Evolutionary conservation across 2,888 invertebrate species (phyloP), one percentile per base, ranked within the genome.

Genomic region (Entomobrya proxima): DNA sequence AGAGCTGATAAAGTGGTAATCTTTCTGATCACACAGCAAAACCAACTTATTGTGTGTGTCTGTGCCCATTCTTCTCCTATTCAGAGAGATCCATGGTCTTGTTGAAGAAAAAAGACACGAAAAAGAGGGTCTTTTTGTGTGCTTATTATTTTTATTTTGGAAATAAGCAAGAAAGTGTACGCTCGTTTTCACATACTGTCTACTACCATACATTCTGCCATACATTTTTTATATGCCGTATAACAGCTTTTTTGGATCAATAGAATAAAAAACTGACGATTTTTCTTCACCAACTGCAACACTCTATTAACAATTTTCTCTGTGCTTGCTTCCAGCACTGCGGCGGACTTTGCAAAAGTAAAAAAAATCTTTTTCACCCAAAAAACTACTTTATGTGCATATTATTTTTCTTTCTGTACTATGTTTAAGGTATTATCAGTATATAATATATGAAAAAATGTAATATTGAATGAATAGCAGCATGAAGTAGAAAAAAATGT

Each of bases 1-100:
- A 24, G 44, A 72, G 58, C 82, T 75, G 82, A 82, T 82, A 75
- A 82, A 82, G 75, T 75, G 64, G 82, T 82, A 82, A 82, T 82
- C 82, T 75, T 52, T 50, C 40, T 81, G 72, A 81, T 81, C 72
- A 72, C n/a, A n/a, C 80, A 67, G 61, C 32, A n/a, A 69, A 40
- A 24, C 58, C n/a, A 81, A 72, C 72, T 81, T 81, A 81, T 81
- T 72, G 55, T 55, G 15, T 47, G 47, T 35, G n/a, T 32, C n/a
- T n/a, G n/a, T 9, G 61, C 30, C 32, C 32, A 61, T 32, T 15
- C 61, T 61, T 32, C 15, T n/a, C 0, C 15, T 13, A 11, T n/a
- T n/a, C 15, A 61, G n/a, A 21, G 21, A 52, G n/a, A n/a, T n/a
- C n/a, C 21, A 55, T 55, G n/a, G 9, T 55, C 21, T 52, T 11